Evolutionary conservation across 2,797 vertebrate genomes (phyloP), one percentile per base, ranked within the genome.

Genomic region (Gymnoscopelus braueri): DNA sequence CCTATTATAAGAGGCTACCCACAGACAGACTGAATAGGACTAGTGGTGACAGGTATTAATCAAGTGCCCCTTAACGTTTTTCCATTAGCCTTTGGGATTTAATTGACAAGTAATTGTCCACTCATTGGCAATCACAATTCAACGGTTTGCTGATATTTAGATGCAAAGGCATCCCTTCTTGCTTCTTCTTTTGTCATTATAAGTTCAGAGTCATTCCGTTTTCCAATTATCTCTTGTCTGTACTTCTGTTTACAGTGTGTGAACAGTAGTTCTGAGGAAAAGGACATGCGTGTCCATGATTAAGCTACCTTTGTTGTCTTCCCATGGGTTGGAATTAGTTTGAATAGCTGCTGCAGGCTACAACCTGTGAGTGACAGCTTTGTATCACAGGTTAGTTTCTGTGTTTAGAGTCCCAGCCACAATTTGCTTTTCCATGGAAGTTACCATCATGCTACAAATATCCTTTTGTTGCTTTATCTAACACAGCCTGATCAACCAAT

Each of bases 61-160:
- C 5, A 67, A 57, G 15, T 60, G 62, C 64, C 63, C 58, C 62
- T 48, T 2, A 0, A 50, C 77, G 65, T 58, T 76, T 81, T 84
- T 69, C 72, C 66, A 24, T 79, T 32, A 62, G 84, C 84, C 86
- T 81, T 89, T 80, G 88, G 87, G 82, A 85, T 91, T 89, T 79
- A 66, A 69, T 77, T 78, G 66, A 75, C 76, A 69, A 76, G 80
- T 81, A 72, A 71, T 72, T 74, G 75, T 90, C 79, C 83, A 78
- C 70, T 74, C 67, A 74, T 78, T 86, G 78, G 73, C 78, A 71
- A 72, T 69, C 24, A 77, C 50, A 79, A 65, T 65, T 70, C 62
- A 50, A 19, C 71, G 49, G 72, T 83, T 74, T 44, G 15, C 67
- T 64, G 65, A 67, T 71, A 62, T 63, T 57, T 72, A 65, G 63